These are phyloP conservation scores for Oligia latruncula DNA, from an alignment of 2,888 invertebrate genomes.

Conservation along the genomic window DNA sequence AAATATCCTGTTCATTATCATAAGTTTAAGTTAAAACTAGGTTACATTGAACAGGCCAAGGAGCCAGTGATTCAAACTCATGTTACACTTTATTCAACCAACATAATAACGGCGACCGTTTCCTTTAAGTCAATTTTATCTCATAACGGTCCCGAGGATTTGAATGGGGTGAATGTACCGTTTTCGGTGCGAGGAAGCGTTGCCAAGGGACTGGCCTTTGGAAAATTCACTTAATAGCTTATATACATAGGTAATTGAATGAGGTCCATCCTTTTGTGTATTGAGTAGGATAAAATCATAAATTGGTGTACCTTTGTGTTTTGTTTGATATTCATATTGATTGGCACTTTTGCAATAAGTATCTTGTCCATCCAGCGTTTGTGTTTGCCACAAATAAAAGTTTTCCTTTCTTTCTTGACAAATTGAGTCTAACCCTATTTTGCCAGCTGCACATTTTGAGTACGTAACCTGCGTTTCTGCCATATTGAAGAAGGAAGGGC, in stretches of 20 bases:
- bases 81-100: constrained; percentile 39
- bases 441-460: background rate
- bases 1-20: constrained; percentile 52
- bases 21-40: constrained; percentile 46
- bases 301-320: constrained; percentile 30
- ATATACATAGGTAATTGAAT: constrained; percentile 54
- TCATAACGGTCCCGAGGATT: constrained; percentile 58
- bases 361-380: background rate
- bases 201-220: constrained; percentile 43
- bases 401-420: background rate
- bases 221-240: constrained; percentile 44
- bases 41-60: constrained; percentile 30
- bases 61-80: constrained; percentile 33
- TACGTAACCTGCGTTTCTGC: background rate
- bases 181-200: constrained; percentile 42
- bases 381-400: background rate
- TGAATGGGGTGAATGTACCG: constrained; percentile 59
- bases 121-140: constrained; percentile 60
- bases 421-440: background rate
- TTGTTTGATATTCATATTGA: background rate
- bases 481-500: background rate
- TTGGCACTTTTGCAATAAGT: background rate
- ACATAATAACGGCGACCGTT: constrained; percentile 46
- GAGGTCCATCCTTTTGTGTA: constrained; percentile 39
- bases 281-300: constrained; percentile 36